A percentile compares a stretch with the other conserved stretches of the same genome.
These are phyloP conservation scores for Apostichopus californicus DNA, from an alignment of 35 echinoderm and acorn worm genomes.

Conservation along the genomic window DNA sequence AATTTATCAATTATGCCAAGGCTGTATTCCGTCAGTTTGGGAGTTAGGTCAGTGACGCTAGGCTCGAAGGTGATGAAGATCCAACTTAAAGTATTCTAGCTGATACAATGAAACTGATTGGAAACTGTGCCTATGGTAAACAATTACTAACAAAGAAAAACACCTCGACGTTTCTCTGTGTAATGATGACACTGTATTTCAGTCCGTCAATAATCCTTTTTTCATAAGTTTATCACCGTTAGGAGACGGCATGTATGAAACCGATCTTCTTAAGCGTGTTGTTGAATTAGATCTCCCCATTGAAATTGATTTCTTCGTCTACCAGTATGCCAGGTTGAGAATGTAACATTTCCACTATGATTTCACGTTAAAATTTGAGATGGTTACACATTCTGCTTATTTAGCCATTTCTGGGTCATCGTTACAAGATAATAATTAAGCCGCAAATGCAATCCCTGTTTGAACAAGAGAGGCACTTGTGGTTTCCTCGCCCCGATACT, in stretches of 20 bases:
- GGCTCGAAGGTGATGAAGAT: not conserved
- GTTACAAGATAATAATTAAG: conserved; percentile 65
- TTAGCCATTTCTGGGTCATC: conserved; percentile 56
- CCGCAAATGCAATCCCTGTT: conserved; percentile 33
- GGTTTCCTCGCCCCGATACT: not conserved
- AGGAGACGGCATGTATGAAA: conserved; percentile 18
- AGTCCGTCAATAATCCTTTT: conserved; percentile 3
- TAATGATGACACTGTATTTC: conserved; percentile 11
- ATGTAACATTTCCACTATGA: conserved; percentile 44
- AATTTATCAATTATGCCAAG: too few species aligned
- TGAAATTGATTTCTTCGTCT: too few species aligned
- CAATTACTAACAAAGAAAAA: conserved; percentile 40
- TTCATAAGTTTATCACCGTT: not conserved
- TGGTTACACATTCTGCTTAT: conserved; percentile 6
- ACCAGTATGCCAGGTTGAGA: too few species aligned
- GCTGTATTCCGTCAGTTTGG: too few species aligned
- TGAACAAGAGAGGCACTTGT: not conserved
- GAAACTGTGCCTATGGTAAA: not conserved
- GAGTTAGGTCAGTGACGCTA: too few species aligned
- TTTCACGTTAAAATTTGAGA: not conserved
- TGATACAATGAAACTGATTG: too few species aligned
- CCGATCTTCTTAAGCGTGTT: not conserved
- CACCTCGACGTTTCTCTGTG: conserved; percentile 23
- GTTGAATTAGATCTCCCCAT: conserved; percentile 23
- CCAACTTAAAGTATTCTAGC: too few species aligned